Conservation (phyloP, 2,113 vertebrate genomes). For the Perca fluviatilis region DNA sequence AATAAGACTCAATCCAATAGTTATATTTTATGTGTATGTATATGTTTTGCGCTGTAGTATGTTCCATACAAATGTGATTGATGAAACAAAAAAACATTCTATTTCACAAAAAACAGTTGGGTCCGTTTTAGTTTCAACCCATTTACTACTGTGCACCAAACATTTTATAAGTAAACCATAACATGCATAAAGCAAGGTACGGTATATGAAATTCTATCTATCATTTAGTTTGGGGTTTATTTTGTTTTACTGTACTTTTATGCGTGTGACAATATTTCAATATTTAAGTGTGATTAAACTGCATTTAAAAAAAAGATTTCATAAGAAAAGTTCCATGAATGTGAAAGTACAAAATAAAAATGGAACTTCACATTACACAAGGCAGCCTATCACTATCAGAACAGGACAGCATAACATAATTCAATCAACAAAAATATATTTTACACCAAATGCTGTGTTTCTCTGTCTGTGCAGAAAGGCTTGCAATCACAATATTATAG, state of each 20-base stretch:
- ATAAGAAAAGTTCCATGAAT: neutral
- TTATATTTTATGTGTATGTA: neutral
- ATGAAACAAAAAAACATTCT: too few species aligned
- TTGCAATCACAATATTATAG: constrained; percentile 11
- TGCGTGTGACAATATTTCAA: neutral
- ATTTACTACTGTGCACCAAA: neutral
- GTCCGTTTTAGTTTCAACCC: too few species aligned
- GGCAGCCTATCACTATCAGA: neutral
- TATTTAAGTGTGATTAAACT: neutral
- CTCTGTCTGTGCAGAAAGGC: neutral
- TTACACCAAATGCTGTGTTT: neutral
- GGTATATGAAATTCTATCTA: neutral
- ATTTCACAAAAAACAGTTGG: too few species aligned
- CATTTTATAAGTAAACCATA: neutral
- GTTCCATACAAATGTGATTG: neutral
- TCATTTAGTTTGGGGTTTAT: neutral
- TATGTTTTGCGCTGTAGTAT: too few species aligned
- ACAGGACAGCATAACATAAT: neutral
- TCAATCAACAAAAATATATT: neutral
- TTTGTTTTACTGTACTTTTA: neutral
- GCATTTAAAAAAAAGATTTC: neutral
- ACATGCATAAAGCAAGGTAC: neutral
- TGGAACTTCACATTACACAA: neutral
- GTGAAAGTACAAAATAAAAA: neutral
- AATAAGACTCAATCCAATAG: neutral